Base-by-base conservation (phyloP, 2,888 invertebrate genomes). In the Lasioglossum lativentre region DNA sequence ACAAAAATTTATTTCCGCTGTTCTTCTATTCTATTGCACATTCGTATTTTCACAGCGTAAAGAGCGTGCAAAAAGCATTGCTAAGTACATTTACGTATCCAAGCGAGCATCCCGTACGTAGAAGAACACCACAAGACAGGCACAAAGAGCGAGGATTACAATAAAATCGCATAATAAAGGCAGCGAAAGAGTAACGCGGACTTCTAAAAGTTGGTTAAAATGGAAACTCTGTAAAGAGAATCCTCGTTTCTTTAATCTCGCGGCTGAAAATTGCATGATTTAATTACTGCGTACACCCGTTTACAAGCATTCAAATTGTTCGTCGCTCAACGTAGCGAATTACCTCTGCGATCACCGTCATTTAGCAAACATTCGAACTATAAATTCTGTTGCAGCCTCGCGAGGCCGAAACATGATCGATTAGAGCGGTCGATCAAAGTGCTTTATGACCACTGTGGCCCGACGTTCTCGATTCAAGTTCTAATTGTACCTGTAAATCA, bases 401-500 rank as follows among this genome's bases (percentile, higher is more conserved):
- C 56, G 56, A 56, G 56, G n/a, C 56, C 56, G n/a, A 56, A n/a
- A 56, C n/a, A n/a, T 56, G 56, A 56, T 56, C 56, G 56, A 56
- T 56, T n/a, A 23, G n/a, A n/a, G 56, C 56, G n/a, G 56, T 56
- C 56, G 56, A 68, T 34, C 68, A 38, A 68, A 38, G 19, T 68
- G 38, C 34, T 68, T 23, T 56, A 56, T n/a, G 56, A n/a, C 63
- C 56, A n/a, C n/a, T n/a, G 56, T 12, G 56, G 10, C n/a, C 10
- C 56, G 56, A n/a, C n/a, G 56, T 56, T n/a, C 56, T n/a, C n/a
- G n/a, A 56, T 56, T 56, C 56, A 12, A n/a, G n/a, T 52, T 52
- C 56, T n/a, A 56, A 56, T 56, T 56, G 56, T 10, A n/a, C 56
- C 56, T 56, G 56, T 56, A 56, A 56, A 56, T 56, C 56, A 56